Base-by-base conservation (phyloP, 2,888 invertebrate genomes). In the Drosophila mimetica region DNA sequence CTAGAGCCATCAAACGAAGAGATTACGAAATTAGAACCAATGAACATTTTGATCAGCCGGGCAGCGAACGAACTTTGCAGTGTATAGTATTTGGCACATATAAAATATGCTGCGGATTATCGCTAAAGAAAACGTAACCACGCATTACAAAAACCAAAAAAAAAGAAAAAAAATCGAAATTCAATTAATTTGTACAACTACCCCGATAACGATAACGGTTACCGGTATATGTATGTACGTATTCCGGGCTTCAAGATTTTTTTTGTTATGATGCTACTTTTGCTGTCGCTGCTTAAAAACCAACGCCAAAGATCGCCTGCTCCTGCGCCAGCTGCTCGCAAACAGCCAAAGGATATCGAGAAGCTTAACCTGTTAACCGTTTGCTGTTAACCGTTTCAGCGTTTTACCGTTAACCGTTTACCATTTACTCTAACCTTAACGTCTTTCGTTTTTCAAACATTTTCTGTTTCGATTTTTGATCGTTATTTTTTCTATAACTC, bases 71-170 rank as follows among this genome's bases (percentile, higher is more conserved):
- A 88, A 82, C 76, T 75, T 86, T 82, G 80, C 76, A 79, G 90
- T 63, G 42, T 71, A 65, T 65, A 57, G 90, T 90, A 78, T 91
- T 91, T 91, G 91, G 90, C 89, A 91, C 90, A 90, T 76, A 79
- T 71, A 89, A 85, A 80, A 91, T 91, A 91, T 86, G 89, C 91
- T 91, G 83, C 91, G 91, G 84, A 90, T 86, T 89, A 91, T 91
- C 91, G 91, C 91, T 87, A 70, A 79, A 76, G 30, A 69, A 41
- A 36, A 59, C 46, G 46, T 53, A 51, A 63, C 64, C 16, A 78
- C 74, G 65, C 75, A 78, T 71, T 42, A 37, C 37, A n/a, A 52
- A 51, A 53, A 41, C 7, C 30, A 65, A 47, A 51, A 48, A 51
- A 65, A 42, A 36, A 55, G 39, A 65, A 71, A 2, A n/a, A 44